A percentile compares a stretch with the other conserved stretches of the same genome.
Evolutionary conservation across 2,113 vertebrate genomes (phyloP).

Genomic region (Dendrocopos noguchii): DNA sequence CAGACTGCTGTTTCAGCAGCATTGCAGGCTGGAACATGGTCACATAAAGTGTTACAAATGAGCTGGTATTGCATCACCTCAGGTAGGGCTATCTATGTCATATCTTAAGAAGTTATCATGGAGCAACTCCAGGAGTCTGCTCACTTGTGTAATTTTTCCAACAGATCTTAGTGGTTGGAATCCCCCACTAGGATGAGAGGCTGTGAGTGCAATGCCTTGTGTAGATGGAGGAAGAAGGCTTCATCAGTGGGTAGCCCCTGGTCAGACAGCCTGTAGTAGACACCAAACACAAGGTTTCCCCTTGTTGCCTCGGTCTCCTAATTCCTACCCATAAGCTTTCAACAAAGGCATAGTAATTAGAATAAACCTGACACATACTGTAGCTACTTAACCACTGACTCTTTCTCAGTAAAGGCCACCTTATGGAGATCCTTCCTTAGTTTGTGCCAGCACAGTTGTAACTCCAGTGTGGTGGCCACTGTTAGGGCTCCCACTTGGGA

Average conservation of each 20-base stretch:
- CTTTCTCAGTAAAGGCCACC: background rate
- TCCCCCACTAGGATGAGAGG: too few relatives aligned
- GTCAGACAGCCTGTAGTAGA: too few relatives aligned
- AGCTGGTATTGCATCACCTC: background rate
- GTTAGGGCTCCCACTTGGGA: background rate
- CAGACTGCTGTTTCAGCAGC: background rate
- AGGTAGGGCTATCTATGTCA: background rate
- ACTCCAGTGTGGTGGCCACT: background rate
- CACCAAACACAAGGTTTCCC: too few relatives aligned
- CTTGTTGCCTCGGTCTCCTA: too few relatives aligned
- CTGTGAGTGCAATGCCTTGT: too few relatives aligned
- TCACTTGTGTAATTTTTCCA: background rate
- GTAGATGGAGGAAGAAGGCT: too few relatives aligned
- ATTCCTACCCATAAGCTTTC: too few relatives aligned
- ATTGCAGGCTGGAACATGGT: background rate
- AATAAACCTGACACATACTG: background rate
- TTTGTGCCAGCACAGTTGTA: background rate
- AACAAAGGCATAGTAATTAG: background rate
- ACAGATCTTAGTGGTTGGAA: too few relatives aligned
- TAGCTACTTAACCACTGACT: background rate
- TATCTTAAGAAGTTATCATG: background rate
- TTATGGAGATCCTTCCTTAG: background rate
- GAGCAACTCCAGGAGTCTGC: background rate
- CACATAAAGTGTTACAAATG: background rate
- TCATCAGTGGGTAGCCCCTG: too few relatives aligned